A percentile compares a stretch with the other conserved stretches of the same genome.
phyloP scores from a whole-genome alignment of 2,888 invertebrate genomes.

The Tachina fera region DNA sequence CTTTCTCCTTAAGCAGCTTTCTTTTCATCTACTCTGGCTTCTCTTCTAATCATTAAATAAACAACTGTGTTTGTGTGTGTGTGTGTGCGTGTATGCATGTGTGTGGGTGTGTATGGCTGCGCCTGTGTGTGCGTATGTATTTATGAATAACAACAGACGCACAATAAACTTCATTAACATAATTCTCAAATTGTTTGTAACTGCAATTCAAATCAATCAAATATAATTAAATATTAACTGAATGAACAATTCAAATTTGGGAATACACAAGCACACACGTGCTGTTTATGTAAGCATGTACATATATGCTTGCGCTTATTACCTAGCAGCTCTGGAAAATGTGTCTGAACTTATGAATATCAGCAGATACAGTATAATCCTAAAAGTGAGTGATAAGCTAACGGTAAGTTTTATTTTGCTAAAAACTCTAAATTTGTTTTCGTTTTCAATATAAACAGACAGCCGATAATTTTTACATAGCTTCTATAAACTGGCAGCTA shows the following conservation, averaged over 20 bases:
- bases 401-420: too few species aligned
- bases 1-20: too few species aligned
- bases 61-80: not conserved
- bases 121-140: not conserved
- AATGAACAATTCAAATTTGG: conserved; percentile 34
- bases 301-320: not conserved
- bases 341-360: not conserved
- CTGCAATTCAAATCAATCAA: conserved; percentile 70
- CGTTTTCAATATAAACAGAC: too few species aligned
- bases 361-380: too few species aligned
- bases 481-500: too few species aligned
- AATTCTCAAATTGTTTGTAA: conserved; percentile 70
- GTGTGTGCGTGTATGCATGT: not conserved
- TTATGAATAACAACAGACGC: conserved; percentile 25
- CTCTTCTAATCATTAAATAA: not conserved
- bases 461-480: too few species aligned
- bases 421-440: too few species aligned
- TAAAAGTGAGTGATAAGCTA: too few species aligned
- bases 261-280: not conserved
- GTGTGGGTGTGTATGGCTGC: too few species aligned
- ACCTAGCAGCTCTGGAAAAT: not conserved
- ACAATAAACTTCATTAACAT: conserved; percentile 68
- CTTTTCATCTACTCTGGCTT: too few species aligned
- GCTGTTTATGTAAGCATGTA: not conserved
- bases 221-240: conserved; percentile 70